Base-by-base conservation (phyloP, 2,113 vertebrate species). In the Pao palembangensis region DNA sequence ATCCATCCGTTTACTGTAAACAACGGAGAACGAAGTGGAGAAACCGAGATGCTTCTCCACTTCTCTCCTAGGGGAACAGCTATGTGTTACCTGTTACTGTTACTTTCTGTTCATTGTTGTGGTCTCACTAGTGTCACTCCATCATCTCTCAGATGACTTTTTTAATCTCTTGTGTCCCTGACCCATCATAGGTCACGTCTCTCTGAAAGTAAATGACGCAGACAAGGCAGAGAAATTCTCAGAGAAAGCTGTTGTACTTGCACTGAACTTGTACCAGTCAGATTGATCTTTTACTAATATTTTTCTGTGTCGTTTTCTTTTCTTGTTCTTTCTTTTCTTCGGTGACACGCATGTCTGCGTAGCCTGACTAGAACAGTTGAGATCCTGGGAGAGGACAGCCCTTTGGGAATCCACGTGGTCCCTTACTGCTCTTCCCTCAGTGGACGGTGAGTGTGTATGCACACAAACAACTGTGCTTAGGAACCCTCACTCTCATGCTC, bases 391-490 rank as follows among this genome's bases (percentile, higher is more conserved):
- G 94, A 96, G 72, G 92, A 92, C 71, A 94, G 94, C 56, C 95
- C 97, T 0, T 79, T 99, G 76, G 97, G 97, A 55, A 98, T 99
- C 69, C 97, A 99, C 2, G 97, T 98, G 44, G 94, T 97, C 42
- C 95, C 97, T 15, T 99, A 94, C 89, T 93, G 93, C 88, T 99
- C 96, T 49, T 96, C 96, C 15, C 85, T 98, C 75, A 98, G 95
- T 81, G 97, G 96, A 91, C 92, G 97, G 96, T 99, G 87, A 93
- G 94, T 83, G 34, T 64, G 5, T 14, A 31, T 62, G 7, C 51
- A 48, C 1, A 2, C 31, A 42, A 16, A 23, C 25, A 18, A 13
- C 28, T n/a, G 23, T 18, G 46, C 46, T 48, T 17, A 0, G 3
- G 3, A 49, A 59, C 50, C 59, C 38, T 13, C 2, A 23, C 21